Conservation (phyloP, 1,140 invertebrate genomes). For the Chelonus insularis region DNA sequence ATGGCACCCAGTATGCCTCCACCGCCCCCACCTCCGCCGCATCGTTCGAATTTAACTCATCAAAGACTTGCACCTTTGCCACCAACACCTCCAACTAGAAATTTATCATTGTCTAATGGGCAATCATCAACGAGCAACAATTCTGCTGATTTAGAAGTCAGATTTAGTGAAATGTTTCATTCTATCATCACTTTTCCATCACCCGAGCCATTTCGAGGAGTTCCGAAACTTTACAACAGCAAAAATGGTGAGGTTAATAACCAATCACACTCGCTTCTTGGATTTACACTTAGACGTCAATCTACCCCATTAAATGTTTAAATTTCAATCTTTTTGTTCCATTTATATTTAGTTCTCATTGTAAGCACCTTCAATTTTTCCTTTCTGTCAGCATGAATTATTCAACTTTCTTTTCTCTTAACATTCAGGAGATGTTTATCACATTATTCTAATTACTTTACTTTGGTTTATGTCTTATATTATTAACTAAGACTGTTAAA, state of each 20-base stretch:
- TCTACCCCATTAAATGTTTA: constrained; percentile 14
- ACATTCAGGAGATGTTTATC: no score
- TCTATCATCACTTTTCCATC: constrained; percentile 57
- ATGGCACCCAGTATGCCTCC: constrained; percentile 52
- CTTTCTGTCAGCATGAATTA: no score
- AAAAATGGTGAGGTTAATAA: constrained; percentile 56
- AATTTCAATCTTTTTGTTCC: not conserved
- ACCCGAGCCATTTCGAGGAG: constrained; percentile 57
- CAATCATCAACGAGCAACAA: constrained; percentile 43
- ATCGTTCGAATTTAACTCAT: constrained; percentile 43
- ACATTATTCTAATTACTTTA: no score
- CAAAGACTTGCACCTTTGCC: constrained; percentile 44
- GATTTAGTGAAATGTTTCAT: constrained; percentile 61
- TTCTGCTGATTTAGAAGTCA: constrained; percentile 54
- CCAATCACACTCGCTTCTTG: constrained; percentile 6
- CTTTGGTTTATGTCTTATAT: no score
- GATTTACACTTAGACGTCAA: constrained; percentile 26
- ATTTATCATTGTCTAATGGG: constrained; percentile 42
- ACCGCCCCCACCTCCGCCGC: constrained; percentile 52
- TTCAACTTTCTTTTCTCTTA: no score
- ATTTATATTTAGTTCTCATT: no score
- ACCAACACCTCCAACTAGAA: constrained; percentile 44
- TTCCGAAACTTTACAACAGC: constrained; percentile 63
- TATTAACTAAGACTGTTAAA: no score
- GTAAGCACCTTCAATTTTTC: no score